phyloP scores from a whole-genome alignment of 2,113 vertebrate species.

The Oreochromis tanganicae region DNA sequence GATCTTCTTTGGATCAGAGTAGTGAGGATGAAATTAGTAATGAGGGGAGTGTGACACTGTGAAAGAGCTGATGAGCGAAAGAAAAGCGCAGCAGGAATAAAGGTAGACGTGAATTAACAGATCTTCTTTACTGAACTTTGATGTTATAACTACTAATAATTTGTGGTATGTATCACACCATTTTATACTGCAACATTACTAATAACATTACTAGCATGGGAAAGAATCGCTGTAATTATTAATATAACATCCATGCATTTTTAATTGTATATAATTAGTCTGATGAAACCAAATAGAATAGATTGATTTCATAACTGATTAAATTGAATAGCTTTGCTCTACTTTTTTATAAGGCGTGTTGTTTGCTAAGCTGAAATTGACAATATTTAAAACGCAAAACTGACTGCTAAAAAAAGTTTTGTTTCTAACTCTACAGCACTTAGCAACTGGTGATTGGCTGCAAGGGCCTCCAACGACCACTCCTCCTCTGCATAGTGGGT shows the following conservation, averaged over 20 bases:
- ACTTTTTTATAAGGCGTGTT: background rate
- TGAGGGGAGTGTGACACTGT: background rate
- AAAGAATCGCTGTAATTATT: background rate
- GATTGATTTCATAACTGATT: background rate
- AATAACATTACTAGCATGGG: background rate
- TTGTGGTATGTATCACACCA: background rate
- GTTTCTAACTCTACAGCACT: background rate
- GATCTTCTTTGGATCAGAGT: background rate
- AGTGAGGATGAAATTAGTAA: background rate
- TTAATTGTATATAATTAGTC: background rate
- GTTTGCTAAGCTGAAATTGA: background rate
- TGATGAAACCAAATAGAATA: background rate
- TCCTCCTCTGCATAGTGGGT: background rate
- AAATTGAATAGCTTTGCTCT: fast-evolving
- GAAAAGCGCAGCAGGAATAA: background rate
- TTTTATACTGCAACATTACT: background rate
- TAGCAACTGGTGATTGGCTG: background rate
- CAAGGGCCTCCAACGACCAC: background rate
- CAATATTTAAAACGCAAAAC: background rate
- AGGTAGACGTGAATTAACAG: background rate
- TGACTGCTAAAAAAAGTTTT: background rate
- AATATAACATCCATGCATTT: fast-evolving
- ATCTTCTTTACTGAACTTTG: background rate
- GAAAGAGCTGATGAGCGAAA: background rate
- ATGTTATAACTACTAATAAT: background rate